These are phyloP conservation scores for Acanthiza pusilla DNA, from an alignment of 2,797 vertebrate species.

Conservation along the genomic window DNA sequence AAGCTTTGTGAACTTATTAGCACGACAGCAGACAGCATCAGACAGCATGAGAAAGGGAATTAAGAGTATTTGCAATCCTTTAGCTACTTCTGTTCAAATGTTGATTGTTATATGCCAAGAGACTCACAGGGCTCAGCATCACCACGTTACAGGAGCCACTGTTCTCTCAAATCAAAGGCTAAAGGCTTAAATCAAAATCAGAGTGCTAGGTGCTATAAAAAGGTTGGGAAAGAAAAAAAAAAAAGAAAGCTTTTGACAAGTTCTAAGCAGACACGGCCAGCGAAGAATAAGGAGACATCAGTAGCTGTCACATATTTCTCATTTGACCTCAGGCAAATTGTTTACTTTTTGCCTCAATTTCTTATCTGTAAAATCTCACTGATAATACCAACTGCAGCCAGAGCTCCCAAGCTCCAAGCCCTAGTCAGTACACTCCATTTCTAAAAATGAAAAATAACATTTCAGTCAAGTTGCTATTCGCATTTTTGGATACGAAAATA, in stretches of 20 bases:
- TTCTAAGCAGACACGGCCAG: background rate
- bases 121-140: background rate
- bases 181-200: background rate
- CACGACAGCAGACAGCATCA: background rate
- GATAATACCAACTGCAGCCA: background rate
- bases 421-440: background rate
- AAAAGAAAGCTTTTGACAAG: background rate
- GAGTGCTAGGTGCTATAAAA: background rate
- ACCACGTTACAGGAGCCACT: background rate
- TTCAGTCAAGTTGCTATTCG: background rate
- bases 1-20: constrained; percentile 22
- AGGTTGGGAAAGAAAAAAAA: background rate
- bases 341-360: background rate
- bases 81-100: background rate
- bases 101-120: background rate
- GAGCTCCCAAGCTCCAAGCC: background rate
- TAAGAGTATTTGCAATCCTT: constrained; percentile 5
- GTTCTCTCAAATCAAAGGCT: constrained; percentile 17
- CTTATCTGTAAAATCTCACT: background rate
- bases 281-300: background rate
- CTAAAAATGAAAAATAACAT: background rate
- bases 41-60: constrained; percentile 8
- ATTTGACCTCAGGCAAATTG: background rate
- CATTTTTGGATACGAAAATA: background rate
- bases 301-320: background rate